A percentile compares a stretch with the other conserved stretches of the same genome.
These are phyloP conservation scores for Orius insidiosus DNA, from an alignment of 1,140 invertebrate species.

Conservation along the genomic window DNA sequence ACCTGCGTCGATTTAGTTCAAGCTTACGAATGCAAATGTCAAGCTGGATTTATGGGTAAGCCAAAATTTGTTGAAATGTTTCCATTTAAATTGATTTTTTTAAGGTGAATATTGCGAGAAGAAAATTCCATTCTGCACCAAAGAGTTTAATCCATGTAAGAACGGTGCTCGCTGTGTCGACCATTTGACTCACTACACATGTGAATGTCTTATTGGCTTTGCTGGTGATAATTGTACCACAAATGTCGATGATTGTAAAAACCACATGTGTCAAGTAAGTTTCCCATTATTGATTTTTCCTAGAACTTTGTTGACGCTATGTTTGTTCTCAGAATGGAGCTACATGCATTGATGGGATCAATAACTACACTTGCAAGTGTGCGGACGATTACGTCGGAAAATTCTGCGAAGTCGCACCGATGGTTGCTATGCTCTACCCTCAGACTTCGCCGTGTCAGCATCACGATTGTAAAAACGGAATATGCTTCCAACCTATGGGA, in stretches of 20 bases:
- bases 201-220: constrained; percentile 79
- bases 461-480: constrained; percentile 92
- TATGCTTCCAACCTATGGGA: constrained; percentile 76
- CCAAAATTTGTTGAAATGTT: background rate
- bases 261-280: constrained; percentile 73
- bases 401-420: constrained; percentile 87
- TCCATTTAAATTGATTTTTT: no score
- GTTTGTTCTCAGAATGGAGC: constrained; percentile 64
- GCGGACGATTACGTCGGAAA: constrained; percentile 77
- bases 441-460: constrained; percentile 89
- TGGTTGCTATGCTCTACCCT: constrained; percentile 68
- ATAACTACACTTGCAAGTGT: constrained; percentile 87
- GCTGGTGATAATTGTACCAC: constrained; percentile 80
- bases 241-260: constrained; percentile 82
- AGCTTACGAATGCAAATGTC: constrained; percentile 69
- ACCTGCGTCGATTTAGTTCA: constrained; percentile 73
- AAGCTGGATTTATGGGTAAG: constrained; percentile 61
- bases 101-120: constrained; percentile 72
- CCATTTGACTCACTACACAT: constrained; percentile 78
- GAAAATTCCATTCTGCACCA: constrained; percentile 84
- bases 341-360: constrained; percentile 79
- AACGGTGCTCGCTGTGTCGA: constrained; percentile 83
- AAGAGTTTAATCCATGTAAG: constrained; percentile 78
- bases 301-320: background rate
- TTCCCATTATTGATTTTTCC: background rate